A percentile compares a stretch with the other conserved stretches of the same genome.
These are phyloP conservation scores for Tachysurus vachellii DNA, from an alignment of 2,113 vertebrate genomes.

Conservation along the genomic window DNA sequence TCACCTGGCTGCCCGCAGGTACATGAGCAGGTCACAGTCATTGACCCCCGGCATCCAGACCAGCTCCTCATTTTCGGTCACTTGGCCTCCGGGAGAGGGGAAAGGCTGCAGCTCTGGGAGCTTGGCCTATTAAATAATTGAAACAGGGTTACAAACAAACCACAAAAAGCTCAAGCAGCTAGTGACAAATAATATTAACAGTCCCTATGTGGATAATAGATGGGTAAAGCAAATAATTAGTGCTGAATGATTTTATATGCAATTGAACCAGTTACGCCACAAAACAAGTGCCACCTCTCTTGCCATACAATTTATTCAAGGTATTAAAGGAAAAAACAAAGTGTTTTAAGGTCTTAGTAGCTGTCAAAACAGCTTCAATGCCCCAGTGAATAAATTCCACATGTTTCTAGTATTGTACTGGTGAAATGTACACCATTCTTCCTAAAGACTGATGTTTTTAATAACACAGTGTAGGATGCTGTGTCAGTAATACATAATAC, in stretches of 20 bases:
- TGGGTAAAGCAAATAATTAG: conserved; percentile 42
- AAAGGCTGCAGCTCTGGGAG: conserved; percentile 96
- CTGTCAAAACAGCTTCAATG: not conserved
- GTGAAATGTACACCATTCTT: not conserved
- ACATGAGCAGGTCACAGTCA: conserved; percentile 99
- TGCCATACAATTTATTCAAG: not conserved
- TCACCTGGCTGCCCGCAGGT: conserved; percentile 96
- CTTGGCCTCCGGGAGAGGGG: conserved; percentile 87
- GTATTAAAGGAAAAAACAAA: not conserved
- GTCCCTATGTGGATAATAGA: conserved; percentile 52
- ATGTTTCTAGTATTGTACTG: no score
- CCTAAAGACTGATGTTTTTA: not conserved
- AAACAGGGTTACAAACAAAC: conserved; percentile 62
- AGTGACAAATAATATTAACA: conserved; percentile 63
- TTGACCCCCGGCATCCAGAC: conserved; percentile 99
- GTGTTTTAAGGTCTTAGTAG: not conserved
- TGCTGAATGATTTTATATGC: conserved; percentile 32
- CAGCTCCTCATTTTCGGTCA: conserved; percentile 95
- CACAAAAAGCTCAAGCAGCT: conserved; percentile 65
- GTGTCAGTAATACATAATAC: not conserved
- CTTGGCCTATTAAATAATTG: conserved; percentile 83
- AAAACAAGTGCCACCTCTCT: not conserved
- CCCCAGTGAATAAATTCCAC: not conserved
- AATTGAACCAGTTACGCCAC: conserved; percentile 17
- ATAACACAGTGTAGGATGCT: not conserved